phyloP scores from a whole-genome alignment of 2,888 invertebrate genomes.

The Erebia aethiops region DNA sequence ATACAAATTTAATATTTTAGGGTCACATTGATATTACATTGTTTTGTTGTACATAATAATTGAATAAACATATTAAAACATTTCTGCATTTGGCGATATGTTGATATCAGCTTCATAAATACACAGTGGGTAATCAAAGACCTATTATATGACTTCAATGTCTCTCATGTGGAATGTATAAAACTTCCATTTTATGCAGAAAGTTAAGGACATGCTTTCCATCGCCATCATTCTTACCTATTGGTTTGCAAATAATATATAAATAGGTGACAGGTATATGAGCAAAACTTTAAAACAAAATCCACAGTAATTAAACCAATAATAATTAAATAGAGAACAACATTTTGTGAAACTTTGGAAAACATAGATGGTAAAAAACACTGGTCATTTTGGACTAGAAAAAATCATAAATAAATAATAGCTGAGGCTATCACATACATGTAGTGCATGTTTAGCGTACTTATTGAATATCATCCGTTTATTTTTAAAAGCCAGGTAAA shows the following conservation, averaged over 20 bases:
- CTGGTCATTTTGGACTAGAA: too few relatives aligned
- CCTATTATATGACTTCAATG: conserved; percentile 21
- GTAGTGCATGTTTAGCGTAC: too few relatives aligned
- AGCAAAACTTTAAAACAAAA: conserved; percentile 2
- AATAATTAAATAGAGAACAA: not conserved
- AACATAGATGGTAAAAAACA: not conserved
- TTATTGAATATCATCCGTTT: too few relatives aligned
- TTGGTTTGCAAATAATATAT: conserved; percentile 3
- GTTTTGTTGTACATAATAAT: conserved; percentile 37
- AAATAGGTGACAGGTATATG: conserved; percentile 5
- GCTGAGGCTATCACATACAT: too few relatives aligned
- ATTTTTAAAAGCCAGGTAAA: too few relatives aligned
- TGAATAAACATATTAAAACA: not conserved
- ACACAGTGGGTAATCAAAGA: conserved; percentile 2
- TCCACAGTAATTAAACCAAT: conserved; percentile 2
- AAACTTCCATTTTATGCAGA: conserved; percentile 44
- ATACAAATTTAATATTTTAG: conserved; percentile 18
- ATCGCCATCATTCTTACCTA: conserved; percentile 16
- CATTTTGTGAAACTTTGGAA: conserved; percentile 9
- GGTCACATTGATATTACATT: conserved; percentile 23
- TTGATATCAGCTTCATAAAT: conserved; percentile 45
- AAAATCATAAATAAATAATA: too few relatives aligned
- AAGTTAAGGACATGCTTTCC: conserved; percentile 18
- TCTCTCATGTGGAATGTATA: conserved; percentile 60
- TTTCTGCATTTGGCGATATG: conserved; percentile 48